phyloP scores from a whole-genome alignment of 2,113 vertebrate species.

The Rallus limicola region DNA sequence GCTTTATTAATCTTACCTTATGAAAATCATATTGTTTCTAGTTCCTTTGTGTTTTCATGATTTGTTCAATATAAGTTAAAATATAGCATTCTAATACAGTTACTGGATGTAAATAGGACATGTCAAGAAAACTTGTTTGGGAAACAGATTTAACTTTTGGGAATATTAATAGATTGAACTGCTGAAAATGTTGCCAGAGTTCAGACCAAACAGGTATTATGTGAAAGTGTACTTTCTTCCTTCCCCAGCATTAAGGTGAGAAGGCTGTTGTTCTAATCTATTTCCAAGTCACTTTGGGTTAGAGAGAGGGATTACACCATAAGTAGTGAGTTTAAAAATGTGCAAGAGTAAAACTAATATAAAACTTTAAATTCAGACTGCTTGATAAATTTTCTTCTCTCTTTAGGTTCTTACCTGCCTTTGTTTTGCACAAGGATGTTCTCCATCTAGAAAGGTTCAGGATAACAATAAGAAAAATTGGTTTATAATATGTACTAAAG shows the following conservation, averaged over 20 bases:
- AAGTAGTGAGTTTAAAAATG: background rate
- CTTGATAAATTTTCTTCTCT: background rate
- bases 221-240: background rate
- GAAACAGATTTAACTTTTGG: background rate
- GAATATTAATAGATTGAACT: slow-evolving; percentile 37
- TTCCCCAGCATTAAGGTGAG: background rate
- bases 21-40: background rate
- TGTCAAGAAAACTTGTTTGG: background rate
- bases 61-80: background rate
- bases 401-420: background rate
- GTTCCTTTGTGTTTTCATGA: background rate
- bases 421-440: background rate
- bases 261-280: slow-evolving; percentile 14
- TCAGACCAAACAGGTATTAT: background rate
- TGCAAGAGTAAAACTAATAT: background rate
- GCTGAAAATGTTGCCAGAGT: slow-evolving; percentile 1
- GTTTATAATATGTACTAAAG: background rate
- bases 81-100: background rate
- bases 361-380: background rate
- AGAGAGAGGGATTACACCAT: slow-evolving; percentile 29
- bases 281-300: slow-evolving; percentile 32
- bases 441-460: background rate
- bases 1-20: slow-evolving; percentile 22
- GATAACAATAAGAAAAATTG: background rate
- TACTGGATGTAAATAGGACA: background rate